Conservation (phyloP, 2,113 vertebrate species). For the Dolichotis patagonum region DNA sequence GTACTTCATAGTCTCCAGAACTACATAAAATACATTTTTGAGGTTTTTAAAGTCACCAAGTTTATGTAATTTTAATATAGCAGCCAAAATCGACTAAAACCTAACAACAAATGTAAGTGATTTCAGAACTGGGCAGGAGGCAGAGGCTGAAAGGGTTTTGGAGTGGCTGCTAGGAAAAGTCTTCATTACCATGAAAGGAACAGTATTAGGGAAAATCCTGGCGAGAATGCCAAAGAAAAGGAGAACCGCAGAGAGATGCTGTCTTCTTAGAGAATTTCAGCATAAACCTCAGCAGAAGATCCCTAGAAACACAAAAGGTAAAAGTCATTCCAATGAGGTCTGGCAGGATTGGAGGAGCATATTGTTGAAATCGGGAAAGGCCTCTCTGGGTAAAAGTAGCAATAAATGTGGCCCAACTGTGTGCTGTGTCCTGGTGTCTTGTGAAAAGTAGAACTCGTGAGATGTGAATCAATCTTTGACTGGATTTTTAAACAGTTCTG, state of each 20-base stretch:
- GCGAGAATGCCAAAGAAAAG: neutral
- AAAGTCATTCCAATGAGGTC: neutral
- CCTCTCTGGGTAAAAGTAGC: neutral
- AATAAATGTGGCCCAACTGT: neutral
- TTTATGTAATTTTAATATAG: neutral
- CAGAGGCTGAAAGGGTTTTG: neutral
- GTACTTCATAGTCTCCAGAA: neutral
- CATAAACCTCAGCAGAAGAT: neutral
- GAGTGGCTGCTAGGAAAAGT: neutral
- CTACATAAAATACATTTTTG: neutral
- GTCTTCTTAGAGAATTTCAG: neutral
- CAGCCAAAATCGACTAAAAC: neutral
- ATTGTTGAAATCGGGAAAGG: neutral
- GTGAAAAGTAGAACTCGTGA: too few species aligned
- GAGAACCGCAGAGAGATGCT: neutral
- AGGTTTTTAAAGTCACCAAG: neutral
- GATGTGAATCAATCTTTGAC: neutral
- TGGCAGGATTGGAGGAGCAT: neutral
- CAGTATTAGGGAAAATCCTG: neutral
- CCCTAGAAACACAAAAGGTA: too few species aligned
- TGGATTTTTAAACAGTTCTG: neutral
- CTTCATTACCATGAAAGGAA: neutral
- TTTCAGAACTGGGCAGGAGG: neutral
- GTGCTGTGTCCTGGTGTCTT: neutral
- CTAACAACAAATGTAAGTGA: neutral